Evolutionary conservation across 2,113 vertebrate genomes (phyloP), one percentile per base, ranked within the genome.

Genomic region (Syngnathoides biaculeatus): DNA sequence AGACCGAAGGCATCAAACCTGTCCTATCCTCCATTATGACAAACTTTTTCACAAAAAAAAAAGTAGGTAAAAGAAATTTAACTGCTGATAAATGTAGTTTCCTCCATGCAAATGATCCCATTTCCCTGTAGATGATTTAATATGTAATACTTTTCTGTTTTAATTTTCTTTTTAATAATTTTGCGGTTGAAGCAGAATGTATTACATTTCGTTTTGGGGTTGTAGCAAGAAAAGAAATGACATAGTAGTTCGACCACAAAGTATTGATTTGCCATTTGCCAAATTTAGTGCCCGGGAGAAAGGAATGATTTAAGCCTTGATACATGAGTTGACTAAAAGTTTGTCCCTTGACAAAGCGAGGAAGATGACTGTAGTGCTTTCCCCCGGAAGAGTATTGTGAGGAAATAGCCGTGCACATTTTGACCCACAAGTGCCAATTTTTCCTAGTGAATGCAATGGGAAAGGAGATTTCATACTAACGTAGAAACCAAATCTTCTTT

Each of bases 251-350:
- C 3, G 6, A 35, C 56, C 52, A 43, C 56, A 65, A 12, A 47
- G 47, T 62, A 63, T 56, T 59, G 70, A 74, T 80, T 80, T 72
- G 55, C 11, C 1, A 39, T 67, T 43, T 68, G 13, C 60, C 68
- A 53, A 47, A 65, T 67, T 79, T 75, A 74, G 66, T 39, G 72
- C 50, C 62, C 11, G 26, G 45, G 17, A 75, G 58, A 71, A 73
- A 71, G 30, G 38, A 61, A 10, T 20, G 48, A 72, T 71, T 75
- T 62, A 75, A 71, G 71, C 63, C 30, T 65, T 69, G 73, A 79
- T 75, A 77, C 78, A 35, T 48, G 43, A 75, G 70, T 39, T 40
- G 57, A 73, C 56, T 30, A 45, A 58, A 39, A 64, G 70, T 71
- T 73, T 22, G 24, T 64, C 66, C 69, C 43, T 53, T 74, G 70